Conservation (phyloP, 1,140 invertebrate genomes). For the Pogonognathellus flavescens region DNA sequence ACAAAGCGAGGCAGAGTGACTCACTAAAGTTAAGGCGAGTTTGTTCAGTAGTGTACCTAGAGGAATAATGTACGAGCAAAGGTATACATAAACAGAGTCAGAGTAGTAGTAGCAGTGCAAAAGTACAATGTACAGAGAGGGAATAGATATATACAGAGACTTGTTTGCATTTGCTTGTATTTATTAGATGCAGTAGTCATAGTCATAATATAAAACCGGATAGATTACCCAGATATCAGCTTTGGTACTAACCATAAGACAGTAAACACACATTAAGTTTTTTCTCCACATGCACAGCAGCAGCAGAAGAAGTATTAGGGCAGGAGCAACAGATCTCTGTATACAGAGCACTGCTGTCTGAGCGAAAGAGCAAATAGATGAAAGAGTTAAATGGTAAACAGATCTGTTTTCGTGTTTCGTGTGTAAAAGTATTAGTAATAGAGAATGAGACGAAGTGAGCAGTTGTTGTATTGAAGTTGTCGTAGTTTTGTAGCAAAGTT, state of each 20-base stretch:
- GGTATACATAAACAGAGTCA: not conserved
- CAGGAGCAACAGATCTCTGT: too few species aligned
- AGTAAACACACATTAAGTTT: slow-evolving; percentile 4
- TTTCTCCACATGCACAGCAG: not conserved
- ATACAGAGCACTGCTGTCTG: too few species aligned
- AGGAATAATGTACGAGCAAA: not conserved
- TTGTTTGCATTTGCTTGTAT: not conserved
- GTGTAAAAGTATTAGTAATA: not conserved
- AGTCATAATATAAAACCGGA: slow-evolving; percentile 13
- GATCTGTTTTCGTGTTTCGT: slow-evolving; percentile 27
- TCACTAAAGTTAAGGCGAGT: too few species aligned
- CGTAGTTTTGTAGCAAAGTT: slow-evolving; percentile 11
- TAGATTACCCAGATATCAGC: slow-evolving; percentile 15
- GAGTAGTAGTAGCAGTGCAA: not conserved
- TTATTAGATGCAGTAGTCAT: not conserved
- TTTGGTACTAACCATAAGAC: not conserved
- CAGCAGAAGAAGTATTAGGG: too few species aligned
- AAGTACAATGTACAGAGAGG: not conserved
- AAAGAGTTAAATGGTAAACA: slow-evolving; percentile 3
- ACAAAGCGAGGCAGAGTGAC: too few species aligned
- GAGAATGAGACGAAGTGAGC: not conserved
- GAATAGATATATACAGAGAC: not conserved
- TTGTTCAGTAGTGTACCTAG: too few species aligned
- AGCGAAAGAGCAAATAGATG: not conserved
- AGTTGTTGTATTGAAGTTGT: not conserved